Evolutionary conservation across 1,140 invertebrate genomes (phyloP).

Genomic region (Manduca sexta): DNA sequence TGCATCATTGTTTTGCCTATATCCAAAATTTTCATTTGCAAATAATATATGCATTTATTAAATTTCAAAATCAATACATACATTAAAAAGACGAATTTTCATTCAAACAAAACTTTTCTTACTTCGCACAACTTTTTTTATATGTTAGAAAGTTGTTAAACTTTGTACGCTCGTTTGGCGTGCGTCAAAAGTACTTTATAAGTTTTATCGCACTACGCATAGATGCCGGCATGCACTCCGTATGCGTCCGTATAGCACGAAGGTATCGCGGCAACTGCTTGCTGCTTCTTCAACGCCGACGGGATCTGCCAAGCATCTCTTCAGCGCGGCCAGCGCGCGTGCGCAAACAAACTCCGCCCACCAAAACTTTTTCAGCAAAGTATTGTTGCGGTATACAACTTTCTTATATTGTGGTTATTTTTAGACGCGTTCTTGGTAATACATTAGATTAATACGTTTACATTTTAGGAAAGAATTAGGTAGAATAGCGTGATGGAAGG

Average conservation of each 20-base stretch:
- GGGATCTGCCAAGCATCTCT: constrained; percentile 43
- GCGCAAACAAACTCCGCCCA: constrained; percentile 44
- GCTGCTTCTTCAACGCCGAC: constrained; percentile 29
- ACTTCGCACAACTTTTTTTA: constrained; percentile 24
- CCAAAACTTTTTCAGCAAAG: constrained; percentile 48
- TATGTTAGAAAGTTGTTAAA: constrained; percentile 25
- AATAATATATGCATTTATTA: too few species aligned
- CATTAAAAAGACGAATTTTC: constrained; percentile 43
- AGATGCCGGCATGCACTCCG: constrained; percentile 36
- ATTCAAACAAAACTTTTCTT: constrained; percentile 30
- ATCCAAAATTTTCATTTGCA: too few species aligned
- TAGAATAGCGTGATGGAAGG: too few species aligned
- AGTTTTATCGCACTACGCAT: constrained; percentile 21
- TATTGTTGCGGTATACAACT: constrained; percentile 1
- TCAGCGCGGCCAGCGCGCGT: constrained; percentile 39
- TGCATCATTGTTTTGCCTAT: too few species aligned
- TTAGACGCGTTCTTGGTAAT: too few species aligned
- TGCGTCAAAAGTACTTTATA: constrained; percentile 8
- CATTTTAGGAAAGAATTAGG: too few species aligned
- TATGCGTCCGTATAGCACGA: constrained; percentile 44
- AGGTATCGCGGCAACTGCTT: constrained; percentile 50
- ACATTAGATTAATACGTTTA: too few species aligned
- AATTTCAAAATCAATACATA: neutral
- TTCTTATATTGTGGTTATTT: too few species aligned
- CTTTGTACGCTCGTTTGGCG: constrained; percentile 12